Percentiles rank a stretch among this genome's conserved stretches.
phyloP scores from a whole-genome alignment of 2,797 vertebrate genomes.

The Gymnoscopelus braueri region DNA sequence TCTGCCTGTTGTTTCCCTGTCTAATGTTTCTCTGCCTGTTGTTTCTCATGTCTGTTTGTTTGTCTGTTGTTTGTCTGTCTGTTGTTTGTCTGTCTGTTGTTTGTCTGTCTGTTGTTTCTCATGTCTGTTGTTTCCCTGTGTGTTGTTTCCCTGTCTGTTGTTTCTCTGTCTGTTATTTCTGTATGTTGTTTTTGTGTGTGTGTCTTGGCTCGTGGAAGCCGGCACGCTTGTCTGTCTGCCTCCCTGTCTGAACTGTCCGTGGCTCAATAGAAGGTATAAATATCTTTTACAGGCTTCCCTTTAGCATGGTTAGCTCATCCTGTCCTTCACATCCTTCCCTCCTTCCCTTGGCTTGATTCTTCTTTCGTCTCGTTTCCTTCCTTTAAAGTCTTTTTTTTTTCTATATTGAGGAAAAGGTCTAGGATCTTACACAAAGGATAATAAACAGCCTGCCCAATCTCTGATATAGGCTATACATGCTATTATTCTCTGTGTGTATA shows the following conservation, averaged over 20 bases:
- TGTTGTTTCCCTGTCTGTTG: too few species aligned
- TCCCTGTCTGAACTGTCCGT: constrained; percentile 39
- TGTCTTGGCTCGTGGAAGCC: constrained; percentile 15
- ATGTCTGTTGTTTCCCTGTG: too few species aligned
- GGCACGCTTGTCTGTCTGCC: constrained; percentile 48
- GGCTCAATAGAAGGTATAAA: constrained; percentile 60
- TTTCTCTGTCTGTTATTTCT: not conserved
- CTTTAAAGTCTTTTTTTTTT: constrained; percentile 47
- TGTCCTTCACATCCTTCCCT: constrained; percentile 74
- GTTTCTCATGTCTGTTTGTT: too few species aligned
- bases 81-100: not conserved
- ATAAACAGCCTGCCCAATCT: constrained; percentile 37
- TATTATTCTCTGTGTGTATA: too few species aligned
- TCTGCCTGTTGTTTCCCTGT: constrained; percentile 13
- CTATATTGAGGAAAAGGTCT: constrained; percentile 42
- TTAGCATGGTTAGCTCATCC: constrained; percentile 65
- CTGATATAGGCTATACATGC: not conserved
- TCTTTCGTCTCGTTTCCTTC: constrained; percentile 73
- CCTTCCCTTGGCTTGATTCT: constrained; percentile 64
- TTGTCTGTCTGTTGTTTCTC: too few species aligned
- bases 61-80: constrained; percentile 39
- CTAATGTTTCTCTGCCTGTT: not conserved
- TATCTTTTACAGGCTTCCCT: constrained; percentile 68
- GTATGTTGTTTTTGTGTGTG: not conserved
- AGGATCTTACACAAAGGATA: constrained; percentile 44